phyloP scores from a whole-genome alignment of 2,888 invertebrate genomes.

The Sesia apiformis region DNA sequence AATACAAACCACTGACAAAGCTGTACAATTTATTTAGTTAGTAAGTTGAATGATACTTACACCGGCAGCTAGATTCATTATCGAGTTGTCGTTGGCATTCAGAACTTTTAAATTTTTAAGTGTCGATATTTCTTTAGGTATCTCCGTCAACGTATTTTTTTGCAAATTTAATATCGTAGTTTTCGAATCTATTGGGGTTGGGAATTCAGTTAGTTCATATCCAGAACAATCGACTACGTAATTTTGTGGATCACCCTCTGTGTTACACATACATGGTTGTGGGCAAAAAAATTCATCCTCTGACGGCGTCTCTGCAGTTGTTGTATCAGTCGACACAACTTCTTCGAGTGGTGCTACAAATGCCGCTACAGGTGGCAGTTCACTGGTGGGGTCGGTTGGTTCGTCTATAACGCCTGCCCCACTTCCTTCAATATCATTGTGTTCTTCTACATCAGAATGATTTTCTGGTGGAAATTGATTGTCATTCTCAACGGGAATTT shows the following conservation, averaged over 20 bases:
- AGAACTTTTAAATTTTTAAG: constrained; percentile 48
- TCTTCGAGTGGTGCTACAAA: constrained; percentile 33
- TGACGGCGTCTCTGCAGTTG: constrained; percentile 13
- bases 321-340: constrained; percentile 21
- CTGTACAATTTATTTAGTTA: too few species aligned
- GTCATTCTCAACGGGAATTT: constrained; percentile 51
- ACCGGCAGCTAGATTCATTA: constrained; percentile 46
- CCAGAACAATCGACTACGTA: constrained; percentile 65
- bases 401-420: constrained; percentile 37
- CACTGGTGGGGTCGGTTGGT: constrained; percentile 12
- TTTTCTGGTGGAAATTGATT: constrained; percentile 57
- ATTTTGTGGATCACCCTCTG: constrained; percentile 38
- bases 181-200: constrained; percentile 43
- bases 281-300: constrained; percentile 34
- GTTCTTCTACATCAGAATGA: constrained; percentile 22
- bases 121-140: constrained; percentile 46
- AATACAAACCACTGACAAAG: too few species aligned
- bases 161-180: constrained; percentile 51
- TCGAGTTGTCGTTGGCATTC: constrained; percentile 47
- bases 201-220: constrained; percentile 61
- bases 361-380: constrained; percentile 21
- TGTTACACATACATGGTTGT: constrained; percentile 44
- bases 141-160: constrained; percentile 53
- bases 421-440: constrained; percentile 41
- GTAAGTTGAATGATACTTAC: constrained; percentile 29